Conservation (phyloP, 2,113 vertebrate species). For the Pantherophis guttatus region DNA sequence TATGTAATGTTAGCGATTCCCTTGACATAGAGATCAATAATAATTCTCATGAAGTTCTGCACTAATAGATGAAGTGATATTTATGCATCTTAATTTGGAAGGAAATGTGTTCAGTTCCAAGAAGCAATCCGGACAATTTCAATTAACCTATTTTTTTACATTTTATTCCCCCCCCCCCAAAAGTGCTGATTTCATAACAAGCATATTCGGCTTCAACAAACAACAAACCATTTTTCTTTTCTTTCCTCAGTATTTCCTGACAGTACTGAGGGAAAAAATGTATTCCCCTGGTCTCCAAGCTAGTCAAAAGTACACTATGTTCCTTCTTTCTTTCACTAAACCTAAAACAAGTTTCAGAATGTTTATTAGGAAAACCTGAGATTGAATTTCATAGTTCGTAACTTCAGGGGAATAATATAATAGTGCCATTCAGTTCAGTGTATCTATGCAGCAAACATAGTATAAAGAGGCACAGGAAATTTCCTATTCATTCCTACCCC, state of each 20-base stretch:
- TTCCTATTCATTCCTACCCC: slow-evolving; percentile 13
- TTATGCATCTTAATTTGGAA: background rate
- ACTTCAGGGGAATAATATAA: slow-evolving; percentile 63
- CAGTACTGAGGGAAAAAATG: slow-evolving; percentile 52
- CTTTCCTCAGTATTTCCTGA: background rate
- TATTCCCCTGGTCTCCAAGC: slow-evolving; percentile 1
- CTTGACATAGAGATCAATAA: background rate
- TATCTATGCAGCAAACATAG: background rate
- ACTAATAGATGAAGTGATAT: background rate
- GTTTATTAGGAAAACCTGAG: slow-evolving; percentile 68
- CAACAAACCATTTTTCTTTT: slow-evolving; percentile 36
- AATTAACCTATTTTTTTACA: slow-evolving; percentile 46
- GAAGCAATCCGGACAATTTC: slow-evolving; percentile 2
- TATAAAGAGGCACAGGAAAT: slow-evolving; percentile 21
- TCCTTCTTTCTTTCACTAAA: slow-evolving; percentile 68
- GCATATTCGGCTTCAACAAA: slow-evolving; percentile 41
- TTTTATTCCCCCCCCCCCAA: background rate
- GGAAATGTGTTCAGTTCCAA: background rate
- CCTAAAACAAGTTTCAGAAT: slow-evolving; percentile 51
- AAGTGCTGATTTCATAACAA: slow-evolving; percentile 32
- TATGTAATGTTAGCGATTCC: background rate
- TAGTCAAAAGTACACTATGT: slow-evolving; percentile 59
- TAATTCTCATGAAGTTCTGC: background rate
- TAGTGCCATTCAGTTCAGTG: slow-evolving; percentile 66
- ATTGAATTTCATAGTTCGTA: slow-evolving; percentile 68